A percentile compares a stretch with the other conserved stretches of the same genome.
Conservation (phyloP, 2,113 vertebrate species). For the Campylomormyrus numenius region DNA sequence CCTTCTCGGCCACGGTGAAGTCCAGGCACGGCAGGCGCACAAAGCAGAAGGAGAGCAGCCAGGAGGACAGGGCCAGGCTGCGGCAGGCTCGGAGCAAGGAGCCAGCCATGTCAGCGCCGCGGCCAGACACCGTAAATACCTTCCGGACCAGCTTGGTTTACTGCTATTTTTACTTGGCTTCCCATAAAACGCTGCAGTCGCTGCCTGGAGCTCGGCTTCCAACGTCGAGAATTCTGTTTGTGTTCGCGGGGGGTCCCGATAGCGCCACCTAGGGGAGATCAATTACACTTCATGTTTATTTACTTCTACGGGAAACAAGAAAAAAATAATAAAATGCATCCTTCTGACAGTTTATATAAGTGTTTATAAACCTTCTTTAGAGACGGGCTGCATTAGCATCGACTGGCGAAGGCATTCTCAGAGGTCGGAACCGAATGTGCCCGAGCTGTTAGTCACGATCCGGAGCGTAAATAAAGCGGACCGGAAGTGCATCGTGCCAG, state of each 20-base stretch:
- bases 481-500: background rate
- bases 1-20: constrained; percentile 93
- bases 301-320: background rate
- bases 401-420: background rate
- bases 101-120: constrained; percentile 63
- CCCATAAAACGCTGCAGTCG: background rate
- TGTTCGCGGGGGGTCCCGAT: background rate
- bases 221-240: background rate
- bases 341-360: background rate
- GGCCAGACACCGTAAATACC: background rate
- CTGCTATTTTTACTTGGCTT: background rate
- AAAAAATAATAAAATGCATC: background rate
- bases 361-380: background rate
- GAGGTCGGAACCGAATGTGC: background rate
- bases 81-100: constrained; percentile 84
- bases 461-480: background rate
- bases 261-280: background rate
- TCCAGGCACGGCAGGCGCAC: constrained; percentile 91
- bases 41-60: constrained; percentile 93
- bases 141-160: background rate
- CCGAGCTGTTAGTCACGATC: background rate
- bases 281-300: background rate
- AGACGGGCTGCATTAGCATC: background rate
- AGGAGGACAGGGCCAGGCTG: constrained; percentile 91
- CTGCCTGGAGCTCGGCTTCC: background rate